Percentiles rank a stretch among this genome's conserved stretches.
Evolutionary conservation across 2,113 vertebrate species (phyloP).

Genomic region (Cygnus buccinator): DNA sequence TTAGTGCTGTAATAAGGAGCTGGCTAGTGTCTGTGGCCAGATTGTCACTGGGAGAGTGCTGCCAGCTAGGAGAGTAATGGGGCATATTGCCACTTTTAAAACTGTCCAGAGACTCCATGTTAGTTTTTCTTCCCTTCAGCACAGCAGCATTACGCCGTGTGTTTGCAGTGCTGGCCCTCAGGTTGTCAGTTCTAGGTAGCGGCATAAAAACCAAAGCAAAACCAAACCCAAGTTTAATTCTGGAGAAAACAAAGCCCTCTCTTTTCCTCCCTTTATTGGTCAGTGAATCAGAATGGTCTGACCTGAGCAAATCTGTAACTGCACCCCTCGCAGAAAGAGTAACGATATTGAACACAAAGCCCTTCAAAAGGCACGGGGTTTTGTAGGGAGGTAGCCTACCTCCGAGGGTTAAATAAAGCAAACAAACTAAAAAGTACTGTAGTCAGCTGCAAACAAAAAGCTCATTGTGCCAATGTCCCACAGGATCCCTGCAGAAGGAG

Average conservation of each 20-base stretch:
- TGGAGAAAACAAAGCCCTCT: constrained; percentile 65
- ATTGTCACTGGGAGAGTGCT: constrained; percentile 56
- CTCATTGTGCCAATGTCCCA: constrained; percentile 60
- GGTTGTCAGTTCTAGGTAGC: constrained; percentile 20
- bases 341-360: constrained; percentile 26
- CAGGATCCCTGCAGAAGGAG: constrained; percentile 28
- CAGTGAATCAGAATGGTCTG: constrained; percentile 27
- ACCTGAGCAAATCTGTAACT: constrained; percentile 56
- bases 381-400: constrained; percentile 58
- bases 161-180: constrained; percentile 19
- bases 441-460: constrained; percentile 71
- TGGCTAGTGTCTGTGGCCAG: constrained; percentile 67
- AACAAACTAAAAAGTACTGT: constrained; percentile 65
- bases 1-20: constrained; percentile 72
- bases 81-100: constrained; percentile 70
- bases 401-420: constrained; percentile 68
- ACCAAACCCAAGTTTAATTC: constrained; percentile 47
- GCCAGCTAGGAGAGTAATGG: constrained; percentile 68
- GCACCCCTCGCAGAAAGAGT: constrained; percentile 40
- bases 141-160: not conserved
- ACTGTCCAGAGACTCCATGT: constrained; percentile 55
- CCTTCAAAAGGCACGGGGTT: constrained; percentile 13
- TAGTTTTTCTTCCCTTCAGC: constrained; percentile 56
- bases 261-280: constrained; percentile 39
- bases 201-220: not conserved